phyloP scores from a whole-genome alignment of 2,888 invertebrate genomes.

The Boloria euphrosyne region DNA sequence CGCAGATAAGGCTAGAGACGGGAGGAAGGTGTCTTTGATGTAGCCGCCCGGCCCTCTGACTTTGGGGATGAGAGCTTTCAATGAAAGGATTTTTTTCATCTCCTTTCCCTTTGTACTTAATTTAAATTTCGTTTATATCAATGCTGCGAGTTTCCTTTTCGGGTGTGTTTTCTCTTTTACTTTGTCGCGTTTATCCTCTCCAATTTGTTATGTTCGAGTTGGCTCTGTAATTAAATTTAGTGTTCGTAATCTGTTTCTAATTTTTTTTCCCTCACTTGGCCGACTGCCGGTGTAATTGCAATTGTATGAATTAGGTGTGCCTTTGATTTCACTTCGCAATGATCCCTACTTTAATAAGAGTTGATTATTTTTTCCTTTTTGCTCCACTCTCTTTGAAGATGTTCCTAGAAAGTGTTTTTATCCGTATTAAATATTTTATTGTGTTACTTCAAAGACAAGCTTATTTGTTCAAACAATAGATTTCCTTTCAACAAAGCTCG shows the following conservation, averaged over 20 bases:
- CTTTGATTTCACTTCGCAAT: constrained; percentile 71
- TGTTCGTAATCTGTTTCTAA: constrained; percentile 77
- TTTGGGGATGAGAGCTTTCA: constrained; percentile 80
- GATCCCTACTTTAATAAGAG: constrained; percentile 58
- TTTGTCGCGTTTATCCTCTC: constrained; percentile 82
- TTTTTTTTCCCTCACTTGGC: constrained; percentile 61
- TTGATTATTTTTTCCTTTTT: constrained; percentile 62
- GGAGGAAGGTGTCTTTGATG: constrained; percentile 78
- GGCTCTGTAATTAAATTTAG: constrained; percentile 81
- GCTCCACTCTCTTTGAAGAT: constrained; percentile 40
- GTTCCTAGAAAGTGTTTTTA: constrained; percentile 28
- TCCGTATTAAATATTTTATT: constrained; percentile 21
- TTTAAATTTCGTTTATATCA: constrained; percentile 83
- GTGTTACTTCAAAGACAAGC: constrained; percentile 16
- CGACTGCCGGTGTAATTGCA: constrained; percentile 75
- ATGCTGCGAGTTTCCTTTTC: constrained; percentile 81
- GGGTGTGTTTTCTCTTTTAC: constrained; percentile 81
- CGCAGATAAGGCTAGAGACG: constrained; percentile 77
- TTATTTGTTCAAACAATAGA: constrained; percentile 3
- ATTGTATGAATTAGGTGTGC: constrained; percentile 75
- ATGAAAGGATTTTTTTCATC: constrained; percentile 83
- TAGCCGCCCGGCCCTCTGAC: constrained; percentile 78
- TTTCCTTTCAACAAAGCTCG: neutral
- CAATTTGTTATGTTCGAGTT: constrained; percentile 81
- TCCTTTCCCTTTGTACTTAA: constrained; percentile 82